Percentiles rank a stretch among this genome's conserved stretches.
phyloP scores from a whole-genome alignment of 2,888 invertebrate genomes.

The Drosophila rubida region DNA sequence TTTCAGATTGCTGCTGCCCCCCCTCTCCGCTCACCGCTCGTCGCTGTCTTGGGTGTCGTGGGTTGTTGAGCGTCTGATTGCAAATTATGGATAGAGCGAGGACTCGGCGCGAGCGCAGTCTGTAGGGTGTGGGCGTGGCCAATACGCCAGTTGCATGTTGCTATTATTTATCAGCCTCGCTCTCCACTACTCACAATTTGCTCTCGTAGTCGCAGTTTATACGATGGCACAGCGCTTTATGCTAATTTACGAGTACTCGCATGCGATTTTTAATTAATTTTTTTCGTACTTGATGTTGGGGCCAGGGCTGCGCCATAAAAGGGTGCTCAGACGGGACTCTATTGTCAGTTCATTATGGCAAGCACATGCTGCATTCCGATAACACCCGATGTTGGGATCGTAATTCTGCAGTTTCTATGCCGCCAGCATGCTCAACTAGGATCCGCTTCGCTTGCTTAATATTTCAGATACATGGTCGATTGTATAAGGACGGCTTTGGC shows the following conservation, averaged over 20 bases:
- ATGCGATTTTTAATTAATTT: conserved; percentile 63
- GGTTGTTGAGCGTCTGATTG: conserved; percentile 68
- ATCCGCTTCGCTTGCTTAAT: conserved; percentile 32
- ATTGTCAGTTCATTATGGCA: conserved; percentile 43
- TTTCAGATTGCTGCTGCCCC: conserved; percentile 18
- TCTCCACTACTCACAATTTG: conserved; percentile 17
- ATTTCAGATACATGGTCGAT: conserved; percentile 31
- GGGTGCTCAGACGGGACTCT: conserved; percentile 10
- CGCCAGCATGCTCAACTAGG: conserved; percentile 22
- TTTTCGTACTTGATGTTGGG: conserved; percentile 19
- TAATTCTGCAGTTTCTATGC: conserved; percentile 48
- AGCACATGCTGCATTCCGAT: conserved; percentile 22
- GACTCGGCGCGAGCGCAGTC: conserved; percentile 32
- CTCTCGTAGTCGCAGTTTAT: conserved; percentile 21
- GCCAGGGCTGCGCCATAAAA: neutral
- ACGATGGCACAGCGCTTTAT: conserved; percentile 50
- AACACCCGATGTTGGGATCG: conserved; percentile 1
- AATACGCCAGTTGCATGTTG: conserved; percentile 24
- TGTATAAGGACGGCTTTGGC: conserved; percentile 19
- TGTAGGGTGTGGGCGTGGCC: conserved; percentile 43
- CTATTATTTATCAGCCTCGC: neutral
- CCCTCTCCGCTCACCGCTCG: too few species aligned
- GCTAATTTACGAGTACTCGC: conserved; percentile 58
- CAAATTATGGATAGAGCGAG: conserved; percentile 61
- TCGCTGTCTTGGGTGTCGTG: conserved; percentile 43